Evolutionary conservation across 2,888 invertebrate genomes (phyloP).

Genomic region (Eudasyphora cyanicolor): DNA sequence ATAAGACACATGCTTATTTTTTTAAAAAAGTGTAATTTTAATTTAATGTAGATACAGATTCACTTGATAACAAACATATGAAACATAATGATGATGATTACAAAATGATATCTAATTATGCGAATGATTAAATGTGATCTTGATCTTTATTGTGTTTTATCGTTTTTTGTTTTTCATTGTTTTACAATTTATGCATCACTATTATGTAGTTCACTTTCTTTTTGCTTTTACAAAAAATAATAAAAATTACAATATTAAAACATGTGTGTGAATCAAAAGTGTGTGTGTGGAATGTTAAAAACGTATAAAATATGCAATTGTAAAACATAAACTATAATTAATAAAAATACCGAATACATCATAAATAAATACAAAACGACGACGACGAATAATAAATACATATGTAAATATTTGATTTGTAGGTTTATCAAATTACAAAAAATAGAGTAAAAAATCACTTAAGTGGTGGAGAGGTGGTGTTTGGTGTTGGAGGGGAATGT

Average conservation of each 20-base stretch:
- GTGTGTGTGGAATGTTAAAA: constrained; percentile 23
- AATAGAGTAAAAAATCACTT: background rate
- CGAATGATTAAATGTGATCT: constrained; percentile 1
- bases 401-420: constrained; percentile 21
- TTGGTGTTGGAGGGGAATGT: background rate
- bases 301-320: constrained; percentile 20
- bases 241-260: no score
- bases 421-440: background rate
- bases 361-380: constrained; percentile 25
- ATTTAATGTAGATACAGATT: constrained; percentile 40
- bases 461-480: background rate
- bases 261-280: constrained; percentile 17
- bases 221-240: background rate
- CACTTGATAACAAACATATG: constrained; percentile 43
- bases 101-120: constrained; percentile 7
- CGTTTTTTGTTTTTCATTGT: background rate
- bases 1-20: constrained; percentile 63
- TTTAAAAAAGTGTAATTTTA: constrained; percentile 18
- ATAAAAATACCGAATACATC: constrained; percentile 18
- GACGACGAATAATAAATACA: constrained; percentile 15
- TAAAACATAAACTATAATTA: constrained; percentile 13
- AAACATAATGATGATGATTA: constrained; percentile 18
- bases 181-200: constrained; percentile 22
- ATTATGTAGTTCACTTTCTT: background rate
- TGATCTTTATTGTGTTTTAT: no score